Conservation (phyloP, 2,888 invertebrate genomes). For the Protonemura montana region DNA sequence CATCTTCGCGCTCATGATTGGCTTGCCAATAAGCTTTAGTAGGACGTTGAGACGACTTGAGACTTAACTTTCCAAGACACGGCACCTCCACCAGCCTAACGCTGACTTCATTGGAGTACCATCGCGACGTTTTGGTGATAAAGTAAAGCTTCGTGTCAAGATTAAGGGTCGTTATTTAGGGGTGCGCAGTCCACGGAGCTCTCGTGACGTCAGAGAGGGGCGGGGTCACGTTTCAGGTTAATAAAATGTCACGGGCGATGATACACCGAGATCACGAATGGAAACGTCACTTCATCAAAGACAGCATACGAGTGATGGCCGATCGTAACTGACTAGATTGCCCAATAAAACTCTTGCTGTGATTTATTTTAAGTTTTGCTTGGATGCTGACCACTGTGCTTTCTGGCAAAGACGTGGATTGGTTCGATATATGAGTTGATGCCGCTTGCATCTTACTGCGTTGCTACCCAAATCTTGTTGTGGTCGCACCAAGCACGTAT, state of each 20-base stretch:
- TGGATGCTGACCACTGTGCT: too few species aligned
- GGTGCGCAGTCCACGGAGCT: neutral
- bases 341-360: conserved; percentile 26
- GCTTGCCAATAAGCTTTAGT: neutral
- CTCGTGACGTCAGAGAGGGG: neutral
- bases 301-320: conserved; percentile 26
- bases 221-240: conserved; percentile 8
- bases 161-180: neutral
- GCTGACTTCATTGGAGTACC: neutral
- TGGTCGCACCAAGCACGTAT: too few species aligned
- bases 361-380: neutral
- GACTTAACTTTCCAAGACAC: neutral
- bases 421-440: neutral
- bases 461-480: too few species aligned
- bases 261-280: neutral
- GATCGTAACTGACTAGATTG: neutral
- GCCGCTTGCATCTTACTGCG: neutral
- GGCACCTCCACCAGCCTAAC: conserved; percentile 9
- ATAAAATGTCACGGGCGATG: conserved; percentile 2
- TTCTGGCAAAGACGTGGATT: too few species aligned
- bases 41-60: neutral
- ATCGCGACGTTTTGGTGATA: neutral
- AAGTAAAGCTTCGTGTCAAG: neutral
- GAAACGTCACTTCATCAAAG: neutral
- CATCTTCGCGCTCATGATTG: conserved; percentile 1